Conservation (phyloP, 1,140 invertebrate species). For the Brachionus rotundiformis region DNA sequence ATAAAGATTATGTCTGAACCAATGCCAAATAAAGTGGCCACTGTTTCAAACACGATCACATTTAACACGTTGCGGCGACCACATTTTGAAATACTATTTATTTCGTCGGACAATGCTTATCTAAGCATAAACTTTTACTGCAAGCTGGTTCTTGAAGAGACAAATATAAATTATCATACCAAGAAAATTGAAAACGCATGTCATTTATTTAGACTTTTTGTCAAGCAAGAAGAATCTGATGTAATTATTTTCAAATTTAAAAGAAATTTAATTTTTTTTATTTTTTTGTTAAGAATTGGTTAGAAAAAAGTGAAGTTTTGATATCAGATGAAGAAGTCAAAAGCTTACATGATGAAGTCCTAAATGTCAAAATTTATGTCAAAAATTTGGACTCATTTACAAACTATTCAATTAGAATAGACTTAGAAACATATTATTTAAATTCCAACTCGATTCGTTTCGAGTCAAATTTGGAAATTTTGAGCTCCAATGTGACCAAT, state of each 20-base stretch:
- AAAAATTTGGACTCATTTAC: not conserved
- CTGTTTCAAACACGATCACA: constrained; percentile 15
- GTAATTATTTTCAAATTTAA: not conserved
- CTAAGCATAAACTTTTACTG: not conserved
- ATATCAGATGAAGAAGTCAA: constrained; percentile 5
- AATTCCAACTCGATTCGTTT: not conserved
- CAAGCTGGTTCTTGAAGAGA: constrained; percentile 4
- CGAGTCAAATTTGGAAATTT: not conserved
- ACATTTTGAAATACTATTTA: not conserved
- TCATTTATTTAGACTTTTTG: not conserved
- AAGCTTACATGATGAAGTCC: not conserved
- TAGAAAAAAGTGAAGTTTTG: not conserved
- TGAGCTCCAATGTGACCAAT: not conserved
- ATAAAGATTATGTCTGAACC: not conserved
- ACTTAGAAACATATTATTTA: constrained; percentile 24
- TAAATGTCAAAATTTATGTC: not conserved
- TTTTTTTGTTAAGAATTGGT: constrained; percentile 11
- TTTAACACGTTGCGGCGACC: constrained; percentile 29
- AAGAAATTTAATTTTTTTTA: not conserved
- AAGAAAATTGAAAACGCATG: constrained; percentile 30
- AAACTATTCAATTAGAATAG: constrained; percentile 44
- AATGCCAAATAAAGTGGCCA: not conserved
- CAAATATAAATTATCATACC: constrained; percentile 7
- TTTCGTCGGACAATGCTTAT: not conserved
- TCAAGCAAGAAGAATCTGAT: not conserved